Base-by-base conservation (phyloP, 2,797 vertebrate species). In the Acanthurus tractus region DNA sequence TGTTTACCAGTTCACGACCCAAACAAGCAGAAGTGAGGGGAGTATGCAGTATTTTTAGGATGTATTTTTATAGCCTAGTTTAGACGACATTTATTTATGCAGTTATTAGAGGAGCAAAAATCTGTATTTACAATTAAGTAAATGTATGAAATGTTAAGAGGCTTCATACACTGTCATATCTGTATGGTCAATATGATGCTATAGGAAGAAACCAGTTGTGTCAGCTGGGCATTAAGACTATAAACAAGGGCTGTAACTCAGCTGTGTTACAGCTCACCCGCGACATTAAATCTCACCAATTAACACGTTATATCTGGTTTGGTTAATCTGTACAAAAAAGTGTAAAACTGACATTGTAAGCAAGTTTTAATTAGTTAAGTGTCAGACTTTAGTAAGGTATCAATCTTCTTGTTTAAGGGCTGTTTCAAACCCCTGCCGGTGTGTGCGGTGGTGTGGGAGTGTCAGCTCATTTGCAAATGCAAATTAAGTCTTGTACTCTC, bases 1-100 rank as follows among this genome's bases (percentile, higher is more conserved):
- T 79, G 74, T 76, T 88, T 69, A 61, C 74, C 53, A 9, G 55
- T 38, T 45, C 72, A 34, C 29, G 18, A 57, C 3, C 38, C 12
- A 34, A 14, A 25, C 40, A 50, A 62, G 40, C 58, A 78, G 12
- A 36, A 15, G 8, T 14, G 7, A 42, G 11, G 4, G 3, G 8
- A 12, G 17, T 49, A 46, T 20, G 9, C 50, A 20, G 25, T 22
- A 36, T 34, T 22, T 14, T 29, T 20, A 34, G 5, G 6, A 34
- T 34, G 29, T 34, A 34, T 34, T 34, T 34, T 34, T 34, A 34
- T 34, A 34, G 29, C 29, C 3, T 20, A 7, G 46, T 23, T 61
- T 14, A 45, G 6, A 55, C 0, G 0, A 22, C 11, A 13, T 0
- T 4, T 15, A 6, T 8, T 8, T 12, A 5, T 2, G 3, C 0